These are phyloP conservation scores for Pyrgilauda ruficollis DNA, from an alignment of 2,113 vertebrate genomes.

Conservation along the genomic window DNA sequence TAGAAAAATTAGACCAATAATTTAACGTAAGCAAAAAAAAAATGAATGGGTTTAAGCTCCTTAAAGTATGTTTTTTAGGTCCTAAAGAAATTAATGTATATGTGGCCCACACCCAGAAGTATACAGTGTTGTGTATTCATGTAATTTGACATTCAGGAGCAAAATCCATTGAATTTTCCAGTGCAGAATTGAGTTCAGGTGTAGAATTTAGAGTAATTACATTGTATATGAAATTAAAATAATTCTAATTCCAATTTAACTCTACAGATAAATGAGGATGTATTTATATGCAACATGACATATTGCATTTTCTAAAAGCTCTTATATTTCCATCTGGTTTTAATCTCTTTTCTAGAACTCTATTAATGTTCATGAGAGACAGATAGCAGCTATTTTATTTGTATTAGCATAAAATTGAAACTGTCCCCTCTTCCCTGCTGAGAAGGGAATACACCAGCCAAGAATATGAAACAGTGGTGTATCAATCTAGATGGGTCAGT, in stretches of 20 bases:
- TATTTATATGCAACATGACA: not conserved
- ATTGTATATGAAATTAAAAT: not conserved
- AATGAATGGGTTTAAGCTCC: not conserved
- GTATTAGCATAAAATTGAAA: not conserved
- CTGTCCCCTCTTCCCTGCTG: not conserved
- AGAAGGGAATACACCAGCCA: not conserved
- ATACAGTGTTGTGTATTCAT: not conserved
- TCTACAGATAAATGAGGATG: not conserved
- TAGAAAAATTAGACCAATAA: not conserved
- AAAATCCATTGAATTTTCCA: not conserved
- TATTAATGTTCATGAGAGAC: not conserved
- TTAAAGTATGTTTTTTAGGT: not conserved
- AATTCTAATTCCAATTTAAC: not conserved
- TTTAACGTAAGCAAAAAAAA: not conserved
- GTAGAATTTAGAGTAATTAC: not conserved
- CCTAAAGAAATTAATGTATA: not conserved
- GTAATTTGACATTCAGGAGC: not conserved
- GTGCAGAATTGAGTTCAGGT: not conserved
- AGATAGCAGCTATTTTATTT: not conserved
- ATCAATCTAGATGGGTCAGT: not conserved
- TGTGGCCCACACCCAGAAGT: not conserved
- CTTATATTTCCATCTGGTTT: not conserved
- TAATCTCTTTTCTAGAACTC: not conserved
- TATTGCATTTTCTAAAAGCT: not conserved
- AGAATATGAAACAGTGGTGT: not conserved